Evolutionary conservation across 2,113 vertebrate genomes (phyloP).

Genomic region (Rhegmatorhina hoffmannsi): DNA sequence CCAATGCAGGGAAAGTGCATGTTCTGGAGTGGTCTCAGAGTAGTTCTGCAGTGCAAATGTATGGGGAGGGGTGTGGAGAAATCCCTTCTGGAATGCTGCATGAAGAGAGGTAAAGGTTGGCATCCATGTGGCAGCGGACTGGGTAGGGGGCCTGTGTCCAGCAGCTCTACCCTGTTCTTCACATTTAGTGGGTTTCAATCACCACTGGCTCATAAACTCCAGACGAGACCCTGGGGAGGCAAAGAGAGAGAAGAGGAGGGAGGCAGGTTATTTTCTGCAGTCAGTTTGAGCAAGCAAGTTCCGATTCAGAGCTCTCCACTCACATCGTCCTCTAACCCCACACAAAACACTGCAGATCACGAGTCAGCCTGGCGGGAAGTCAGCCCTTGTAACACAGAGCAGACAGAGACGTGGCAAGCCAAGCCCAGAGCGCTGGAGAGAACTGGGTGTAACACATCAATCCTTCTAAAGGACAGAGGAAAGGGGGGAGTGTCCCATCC

Average conservation of each 20-base stretch:
- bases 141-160: conserved; percentile 58
- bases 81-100: conserved; percentile 71
- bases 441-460: background rate
- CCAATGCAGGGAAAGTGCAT: conserved; percentile 58
- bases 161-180: conserved; percentile 64
- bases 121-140: conserved; percentile 28
- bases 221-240: conserved; percentile 84
- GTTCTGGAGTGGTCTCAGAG: conserved; percentile 55
- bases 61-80: background rate
- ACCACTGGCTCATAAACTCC: conserved; percentile 93
- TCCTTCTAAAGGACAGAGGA: background rate
- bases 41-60: conserved; percentile 61
- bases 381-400: background rate
- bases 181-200: conserved; percentile 91
- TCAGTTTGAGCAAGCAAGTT: background rate
- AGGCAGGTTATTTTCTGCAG: background rate
- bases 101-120: conserved; percentile 67
- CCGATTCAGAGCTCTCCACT: background rate
- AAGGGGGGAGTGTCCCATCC: background rate
- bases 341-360: background rate
- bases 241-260: background rate
- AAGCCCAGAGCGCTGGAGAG: background rate
- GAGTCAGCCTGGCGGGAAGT: background rate
- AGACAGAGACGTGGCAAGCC: conserved; percentile 9
- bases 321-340: background rate